phyloP scores from a whole-genome alignment of 2,888 invertebrate species.

The Tetranychus truncatus region DNA sequence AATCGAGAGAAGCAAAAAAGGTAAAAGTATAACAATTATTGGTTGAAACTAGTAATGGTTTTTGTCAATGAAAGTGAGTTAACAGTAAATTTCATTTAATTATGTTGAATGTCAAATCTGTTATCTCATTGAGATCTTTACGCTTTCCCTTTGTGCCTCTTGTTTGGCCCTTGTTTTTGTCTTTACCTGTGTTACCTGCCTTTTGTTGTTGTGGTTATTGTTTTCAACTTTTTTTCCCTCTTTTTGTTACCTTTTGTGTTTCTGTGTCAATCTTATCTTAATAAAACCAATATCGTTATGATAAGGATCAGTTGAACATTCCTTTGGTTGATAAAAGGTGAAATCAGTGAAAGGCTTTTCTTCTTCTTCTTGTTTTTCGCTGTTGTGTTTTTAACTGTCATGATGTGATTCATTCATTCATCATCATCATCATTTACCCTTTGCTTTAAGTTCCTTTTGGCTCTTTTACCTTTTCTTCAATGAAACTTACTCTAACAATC shows the following conservation, averaged over 20 bases:
- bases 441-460: too few species aligned
- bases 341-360: neutral
- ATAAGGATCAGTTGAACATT: neutral
- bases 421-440: neutral
- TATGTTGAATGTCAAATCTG: neutral
- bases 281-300: neutral
- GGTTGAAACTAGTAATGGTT: too few species aligned
- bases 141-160: neutral
- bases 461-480: too few species aligned
- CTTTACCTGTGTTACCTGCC: too few species aligned
- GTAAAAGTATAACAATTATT: too few species aligned
- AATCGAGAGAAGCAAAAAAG: too few species aligned
- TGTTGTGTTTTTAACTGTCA: neutral
- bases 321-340: too few species aligned
- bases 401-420: neutral
- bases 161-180: too few species aligned
- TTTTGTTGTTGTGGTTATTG: too few species aligned
- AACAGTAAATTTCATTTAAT: neutral
- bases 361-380: too few species aligned
- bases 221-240: too few species aligned
- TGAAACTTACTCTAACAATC: neutral
- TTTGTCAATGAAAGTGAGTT: neutral
- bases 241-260: too few species aligned
- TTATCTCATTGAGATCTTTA: neutral
- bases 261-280: neutral